phyloP scores from a whole-genome alignment of 2,888 invertebrate genomes.

The Thysanoteuthis rhombus region DNA sequence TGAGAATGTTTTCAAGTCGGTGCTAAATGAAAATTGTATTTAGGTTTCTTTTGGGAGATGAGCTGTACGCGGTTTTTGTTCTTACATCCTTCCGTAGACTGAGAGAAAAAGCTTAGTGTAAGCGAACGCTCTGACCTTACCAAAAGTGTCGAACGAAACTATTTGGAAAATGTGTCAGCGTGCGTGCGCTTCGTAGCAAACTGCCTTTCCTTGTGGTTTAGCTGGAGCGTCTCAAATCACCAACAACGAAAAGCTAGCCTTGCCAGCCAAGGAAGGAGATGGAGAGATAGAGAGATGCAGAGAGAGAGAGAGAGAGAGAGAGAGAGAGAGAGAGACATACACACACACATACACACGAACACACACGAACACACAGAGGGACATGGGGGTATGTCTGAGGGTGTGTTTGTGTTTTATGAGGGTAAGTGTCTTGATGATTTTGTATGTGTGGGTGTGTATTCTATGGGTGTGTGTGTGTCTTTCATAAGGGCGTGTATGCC shows the following conservation, averaged over 20 bases:
- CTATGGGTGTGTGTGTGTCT: no score
- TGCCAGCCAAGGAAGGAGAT: background rate
- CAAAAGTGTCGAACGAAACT: background rate
- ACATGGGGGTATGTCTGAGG: background rate
- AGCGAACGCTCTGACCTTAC: constrained; percentile 12
- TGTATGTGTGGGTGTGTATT: background rate
- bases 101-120: background rate
- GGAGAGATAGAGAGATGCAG: background rate
- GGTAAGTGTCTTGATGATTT: background rate
- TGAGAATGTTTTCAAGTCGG: no score
- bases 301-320: background rate
- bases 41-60: background rate
- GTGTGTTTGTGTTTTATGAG: background rate
- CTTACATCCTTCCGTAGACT: background rate
- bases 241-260: background rate
- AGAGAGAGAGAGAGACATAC: no score
- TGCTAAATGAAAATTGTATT: no score
- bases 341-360: no score
- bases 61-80: background rate
- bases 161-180: background rate
- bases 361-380: no score
- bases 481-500: background rate
- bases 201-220: background rate
- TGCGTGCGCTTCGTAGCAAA: background rate
- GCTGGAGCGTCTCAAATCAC: background rate